These are phyloP conservation scores for Exaiptasia diaphana DNA, from an alignment of 64 coral and sea anemone genomes.

Conservation along the genomic window DNA sequence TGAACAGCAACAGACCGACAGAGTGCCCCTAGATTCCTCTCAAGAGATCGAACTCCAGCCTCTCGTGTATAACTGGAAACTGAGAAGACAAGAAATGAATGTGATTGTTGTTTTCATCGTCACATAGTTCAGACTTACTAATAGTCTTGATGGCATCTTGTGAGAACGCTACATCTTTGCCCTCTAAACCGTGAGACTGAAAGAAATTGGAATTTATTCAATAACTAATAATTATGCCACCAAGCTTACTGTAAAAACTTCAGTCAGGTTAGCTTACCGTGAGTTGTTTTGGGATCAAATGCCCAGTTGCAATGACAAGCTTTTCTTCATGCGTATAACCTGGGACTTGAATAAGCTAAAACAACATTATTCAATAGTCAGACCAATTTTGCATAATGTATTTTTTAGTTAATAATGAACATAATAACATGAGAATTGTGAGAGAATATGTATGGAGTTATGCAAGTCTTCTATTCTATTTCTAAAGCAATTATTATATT, in stretches of 20 bases:
- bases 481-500: no score
- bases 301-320: constrained; percentile 71
- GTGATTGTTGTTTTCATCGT: not conserved
- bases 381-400: not conserved
- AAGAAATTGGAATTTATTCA: not conserved
- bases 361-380: not conserved
- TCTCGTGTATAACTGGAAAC: constrained; percentile 80
- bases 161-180: constrained; percentile 1
- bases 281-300: constrained; percentile 83
- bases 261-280: constrained; percentile 21
- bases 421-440: not conserved
- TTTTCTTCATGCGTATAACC: constrained; percentile 93
- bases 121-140: not conserved
- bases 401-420: not conserved
- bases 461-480: no score
- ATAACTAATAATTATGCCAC: no score
- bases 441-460: no score
- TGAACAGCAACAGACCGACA: constrained; percentile 76
- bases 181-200: constrained; percentile 20
- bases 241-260: no score
- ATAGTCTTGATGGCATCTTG: constrained; percentile 11
- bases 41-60: constrained; percentile 78
- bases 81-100: not conserved
- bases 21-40: constrained; percentile 76
- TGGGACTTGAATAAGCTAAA: constrained; percentile 76